A percentile compares a stretch with the other conserved stretches of the same genome.
phyloP scores from a whole-genome alignment of 1,140 invertebrate genomes.

The Paraescarpia echinospica region DNA sequence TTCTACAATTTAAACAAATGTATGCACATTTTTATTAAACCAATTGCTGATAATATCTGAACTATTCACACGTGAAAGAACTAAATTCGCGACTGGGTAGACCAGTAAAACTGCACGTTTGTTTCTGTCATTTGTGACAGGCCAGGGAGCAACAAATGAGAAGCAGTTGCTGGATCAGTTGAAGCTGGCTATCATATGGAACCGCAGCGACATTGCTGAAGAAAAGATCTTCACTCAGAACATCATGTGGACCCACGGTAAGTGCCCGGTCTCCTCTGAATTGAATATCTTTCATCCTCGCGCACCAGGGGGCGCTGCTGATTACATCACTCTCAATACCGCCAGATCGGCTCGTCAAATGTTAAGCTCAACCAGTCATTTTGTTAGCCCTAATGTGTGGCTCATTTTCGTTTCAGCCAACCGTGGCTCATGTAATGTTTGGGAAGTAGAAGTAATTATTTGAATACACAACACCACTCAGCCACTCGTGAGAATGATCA shows the following conservation, averaged over 20 bases:
- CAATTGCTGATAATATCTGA: too few species aligned
- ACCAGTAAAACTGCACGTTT: background rate
- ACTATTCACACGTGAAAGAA: background rate
- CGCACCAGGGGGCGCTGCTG: background rate
- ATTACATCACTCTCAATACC: background rate
- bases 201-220: slow-evolving; percentile 53
- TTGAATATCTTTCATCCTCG: background rate
- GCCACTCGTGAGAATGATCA: too few species aligned
- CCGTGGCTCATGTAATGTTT: too few species aligned
- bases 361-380: too few species aligned
- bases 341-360: too few species aligned
- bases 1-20: too few species aligned
- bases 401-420: too few species aligned
- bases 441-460: too few species aligned
- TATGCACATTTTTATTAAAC: too few species aligned
- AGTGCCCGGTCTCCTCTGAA: too few species aligned
- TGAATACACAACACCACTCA: too few species aligned
- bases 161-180: slow-evolving; percentile 37
- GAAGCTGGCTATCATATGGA: slow-evolving; percentile 51
- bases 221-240: slow-evolving; percentile 53
- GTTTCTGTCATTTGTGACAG: slow-evolving; percentile 15
- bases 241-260: slow-evolving; percentile 44
- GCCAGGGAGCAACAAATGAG: slow-evolving; percentile 18
- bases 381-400: too few species aligned
- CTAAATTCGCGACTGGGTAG: background rate